Evolutionary conservation across 2,113 vertebrate genomes (phyloP).

Genomic region (Nipponia nippon): DNA sequence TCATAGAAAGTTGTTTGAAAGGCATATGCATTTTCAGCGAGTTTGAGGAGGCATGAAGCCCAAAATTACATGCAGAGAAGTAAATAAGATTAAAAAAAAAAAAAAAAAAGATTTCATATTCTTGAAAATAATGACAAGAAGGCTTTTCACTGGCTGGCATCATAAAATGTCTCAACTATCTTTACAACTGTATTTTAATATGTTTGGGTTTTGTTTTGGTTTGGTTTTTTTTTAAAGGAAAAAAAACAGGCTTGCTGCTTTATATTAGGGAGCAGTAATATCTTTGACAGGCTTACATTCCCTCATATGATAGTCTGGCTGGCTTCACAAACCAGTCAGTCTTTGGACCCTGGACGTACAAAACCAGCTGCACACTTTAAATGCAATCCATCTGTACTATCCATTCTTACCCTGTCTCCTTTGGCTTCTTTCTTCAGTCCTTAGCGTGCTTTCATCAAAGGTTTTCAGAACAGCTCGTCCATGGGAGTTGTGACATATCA

Average conservation of each 20-base stretch:
- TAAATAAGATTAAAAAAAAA: not conserved
- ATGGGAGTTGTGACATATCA: slow-evolving; percentile 69
- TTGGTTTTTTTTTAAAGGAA: not conserved
- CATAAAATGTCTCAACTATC: not conserved
- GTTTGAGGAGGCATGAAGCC: not conserved
- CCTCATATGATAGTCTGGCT: not conserved
- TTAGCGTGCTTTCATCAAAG: slow-evolving; percentile 61
- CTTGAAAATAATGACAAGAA: not conserved
- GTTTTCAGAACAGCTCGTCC: slow-evolving; percentile 38
- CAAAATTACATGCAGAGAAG: not conserved
- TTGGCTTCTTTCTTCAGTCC: not conserved
- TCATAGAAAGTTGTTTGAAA: not conserved
- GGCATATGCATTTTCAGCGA: not conserved
- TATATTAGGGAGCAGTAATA: not conserved
- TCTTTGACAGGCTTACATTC: not conserved
- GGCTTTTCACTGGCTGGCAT: not conserved
- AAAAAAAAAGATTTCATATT: not conserved
- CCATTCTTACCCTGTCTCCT: slow-evolving; percentile 61
- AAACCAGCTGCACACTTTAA: not conserved
- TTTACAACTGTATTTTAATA: not conserved
- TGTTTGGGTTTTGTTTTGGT: not conserved
- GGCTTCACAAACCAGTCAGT: not conserved
- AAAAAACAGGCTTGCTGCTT: not conserved
- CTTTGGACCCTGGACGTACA: not conserved
- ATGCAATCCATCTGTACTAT: not conserved